These are phyloP conservation scores for Uria lomvia DNA, from an alignment of 2,113 vertebrate genomes.

Conservation along the genomic window DNA sequence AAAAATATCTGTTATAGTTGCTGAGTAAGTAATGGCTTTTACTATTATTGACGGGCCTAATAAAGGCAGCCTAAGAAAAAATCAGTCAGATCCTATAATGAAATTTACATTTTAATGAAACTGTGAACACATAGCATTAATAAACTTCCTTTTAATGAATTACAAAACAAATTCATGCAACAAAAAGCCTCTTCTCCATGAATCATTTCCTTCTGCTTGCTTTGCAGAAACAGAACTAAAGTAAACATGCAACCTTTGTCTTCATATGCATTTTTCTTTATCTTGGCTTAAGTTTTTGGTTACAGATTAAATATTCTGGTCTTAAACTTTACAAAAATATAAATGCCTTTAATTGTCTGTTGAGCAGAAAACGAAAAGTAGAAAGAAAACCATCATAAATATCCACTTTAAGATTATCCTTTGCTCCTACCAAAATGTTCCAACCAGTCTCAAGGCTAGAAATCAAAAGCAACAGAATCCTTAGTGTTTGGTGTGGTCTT, in stretches of 20 bases:
- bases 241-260: not conserved
- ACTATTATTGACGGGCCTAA: not conserved
- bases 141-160: constrained; percentile 32
- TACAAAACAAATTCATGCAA: not conserved
- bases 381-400: not conserved
- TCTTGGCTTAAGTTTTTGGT: not conserved
- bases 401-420: not conserved
- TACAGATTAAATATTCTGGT: not conserved
- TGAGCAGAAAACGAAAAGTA: not conserved
- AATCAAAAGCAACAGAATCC: not conserved
- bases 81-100: not conserved
- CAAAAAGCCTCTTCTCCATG: not conserved
- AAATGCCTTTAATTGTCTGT: not conserved
- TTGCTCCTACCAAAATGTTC: not conserved
- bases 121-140: not conserved
- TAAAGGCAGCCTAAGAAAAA: not conserved
- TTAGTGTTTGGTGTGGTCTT: not conserved
- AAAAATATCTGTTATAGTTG: not conserved
- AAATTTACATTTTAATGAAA: constrained; percentile 50
- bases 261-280: not conserved
- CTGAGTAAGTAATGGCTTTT: not conserved
- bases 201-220: not conserved
- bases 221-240: not conserved
- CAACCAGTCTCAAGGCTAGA: not conserved
- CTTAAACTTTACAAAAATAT: not conserved